Conservation (phyloP, 2,888 invertebrate genomes). For the Clistopyga incitator region DNA sequence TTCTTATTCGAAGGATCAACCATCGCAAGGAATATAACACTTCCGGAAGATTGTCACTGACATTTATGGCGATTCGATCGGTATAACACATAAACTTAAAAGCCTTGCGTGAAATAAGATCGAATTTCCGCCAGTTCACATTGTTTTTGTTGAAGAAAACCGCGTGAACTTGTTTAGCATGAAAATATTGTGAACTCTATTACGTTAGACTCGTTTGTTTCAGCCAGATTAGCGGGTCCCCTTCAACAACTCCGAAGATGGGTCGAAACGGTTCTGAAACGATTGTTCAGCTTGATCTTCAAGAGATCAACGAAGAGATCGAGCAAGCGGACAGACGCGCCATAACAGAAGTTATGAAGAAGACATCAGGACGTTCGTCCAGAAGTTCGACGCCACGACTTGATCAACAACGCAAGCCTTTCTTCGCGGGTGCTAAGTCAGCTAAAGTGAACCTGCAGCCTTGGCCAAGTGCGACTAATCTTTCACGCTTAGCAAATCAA, state of each 20-base stretch:
- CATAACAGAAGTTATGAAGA: conserved; percentile 76
- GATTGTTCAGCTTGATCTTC: conserved; percentile 79
- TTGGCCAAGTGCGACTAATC: conserved; percentile 81
- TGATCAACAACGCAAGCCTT: conserved; percentile 76
- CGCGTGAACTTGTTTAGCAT: background rate
- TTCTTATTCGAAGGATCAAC: too few species aligned
- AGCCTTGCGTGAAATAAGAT: background rate
- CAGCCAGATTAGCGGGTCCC: conserved; percentile 82
- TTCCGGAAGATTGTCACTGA: too few species aligned
- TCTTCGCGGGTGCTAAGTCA: conserved; percentile 70
- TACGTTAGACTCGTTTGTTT: conserved; percentile 81
- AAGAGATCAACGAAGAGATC: conserved; percentile 68
- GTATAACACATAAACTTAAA: too few species aligned
- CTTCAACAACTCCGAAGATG: conserved; percentile 77
- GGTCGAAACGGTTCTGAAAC: conserved; percentile 79
- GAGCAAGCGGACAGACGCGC: conserved; percentile 61
- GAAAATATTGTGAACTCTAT: conserved; percentile 61
- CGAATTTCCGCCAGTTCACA: background rate
- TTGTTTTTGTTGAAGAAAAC: background rate
- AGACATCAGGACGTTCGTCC: conserved; percentile 59
- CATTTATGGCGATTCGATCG: too few species aligned
- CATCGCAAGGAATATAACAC: too few species aligned
- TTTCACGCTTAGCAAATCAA: conserved; percentile 69
- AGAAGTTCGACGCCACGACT: conserved; percentile 68
- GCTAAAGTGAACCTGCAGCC: conserved; percentile 76